Conservation (phyloP, 2,888 invertebrate species). For the Stenolophus ochropezus region DNA sequence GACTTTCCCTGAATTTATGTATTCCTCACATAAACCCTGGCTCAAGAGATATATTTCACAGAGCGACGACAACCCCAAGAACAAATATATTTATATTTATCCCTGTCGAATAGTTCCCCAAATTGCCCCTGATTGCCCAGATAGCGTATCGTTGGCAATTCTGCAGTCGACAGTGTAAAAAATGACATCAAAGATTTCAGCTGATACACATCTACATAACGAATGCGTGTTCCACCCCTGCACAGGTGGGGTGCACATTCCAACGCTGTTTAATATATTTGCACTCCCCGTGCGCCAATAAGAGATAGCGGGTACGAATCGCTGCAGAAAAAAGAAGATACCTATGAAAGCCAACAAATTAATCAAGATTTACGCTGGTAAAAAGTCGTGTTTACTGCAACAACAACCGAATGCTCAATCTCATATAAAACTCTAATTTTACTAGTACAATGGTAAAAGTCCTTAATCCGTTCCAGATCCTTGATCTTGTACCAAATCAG, state of each 20-base stretch:
- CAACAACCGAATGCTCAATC: no score
- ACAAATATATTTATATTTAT: slow-evolving; percentile 29
- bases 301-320: neutral
- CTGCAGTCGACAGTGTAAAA: slow-evolving; percentile 24
- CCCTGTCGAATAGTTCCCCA: slow-evolving; percentile 17
- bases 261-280: slow-evolving; percentile 43
- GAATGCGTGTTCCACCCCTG: slow-evolving; percentile 14
- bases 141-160: slow-evolving; percentile 25
- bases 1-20: no score
- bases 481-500: no score
- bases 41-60: neutral
- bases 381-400: no score
- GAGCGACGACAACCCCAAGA: neutral
- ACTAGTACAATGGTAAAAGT: no score
- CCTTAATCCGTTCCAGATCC: no score
- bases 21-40: neutral
- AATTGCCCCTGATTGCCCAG: slow-evolving; percentile 34
- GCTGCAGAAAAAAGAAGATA: neutral
- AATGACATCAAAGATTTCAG: slow-evolving; percentile 18
- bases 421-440: no score
- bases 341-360: no score
- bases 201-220: slow-evolving; percentile 45
- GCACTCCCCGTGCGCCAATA: neutral
- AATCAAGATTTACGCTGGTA: no score
- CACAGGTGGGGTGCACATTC: neutral